Percentiles rank a stretch among this genome's conserved stretches.
phyloP scores from a whole-genome alignment of 2,113 vertebrate genomes.

The Chionodraco myersi region DNA sequence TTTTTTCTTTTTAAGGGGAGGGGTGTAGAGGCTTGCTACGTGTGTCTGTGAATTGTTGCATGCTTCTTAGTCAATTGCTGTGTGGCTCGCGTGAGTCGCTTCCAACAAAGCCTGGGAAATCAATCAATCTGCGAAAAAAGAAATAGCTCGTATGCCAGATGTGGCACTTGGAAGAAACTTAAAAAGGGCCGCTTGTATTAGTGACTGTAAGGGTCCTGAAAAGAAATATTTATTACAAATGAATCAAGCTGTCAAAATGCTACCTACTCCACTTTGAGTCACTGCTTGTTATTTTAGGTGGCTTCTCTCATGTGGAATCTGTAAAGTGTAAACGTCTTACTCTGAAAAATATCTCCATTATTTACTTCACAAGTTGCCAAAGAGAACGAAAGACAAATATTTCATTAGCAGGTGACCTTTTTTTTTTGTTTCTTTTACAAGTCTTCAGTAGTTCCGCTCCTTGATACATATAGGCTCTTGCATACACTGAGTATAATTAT shows the following conservation, averaged over 20 bases:
- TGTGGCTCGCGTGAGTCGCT: constrained; percentile 66
- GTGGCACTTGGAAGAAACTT: constrained; percentile 66
- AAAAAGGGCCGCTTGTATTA: constrained; percentile 57
- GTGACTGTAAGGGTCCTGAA: constrained; percentile 46
- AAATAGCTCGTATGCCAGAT: constrained; percentile 72
- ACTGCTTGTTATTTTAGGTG: constrained; percentile 68
- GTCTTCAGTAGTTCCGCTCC: constrained; percentile 88
- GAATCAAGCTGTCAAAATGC: constrained; percentile 69
- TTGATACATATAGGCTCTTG: constrained; percentile 72
- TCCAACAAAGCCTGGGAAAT: constrained; percentile 76
- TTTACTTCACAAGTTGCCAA: constrained; percentile 81
- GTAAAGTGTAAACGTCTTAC: constrained; percentile 55
- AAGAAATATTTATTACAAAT: constrained; percentile 67
- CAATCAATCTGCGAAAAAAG: constrained; percentile 71
- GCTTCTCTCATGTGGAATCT: constrained; percentile 62
- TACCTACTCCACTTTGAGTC: constrained; percentile 50
- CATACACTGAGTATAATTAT: constrained; percentile 74
- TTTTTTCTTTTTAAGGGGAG: constrained; percentile 32
- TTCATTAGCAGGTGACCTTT: constrained; percentile 81
- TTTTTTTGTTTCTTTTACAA: constrained; percentile 71
- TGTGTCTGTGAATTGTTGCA: constrained; percentile 72
- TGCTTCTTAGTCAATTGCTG: constrained; percentile 68
- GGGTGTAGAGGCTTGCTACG: constrained; percentile 36
- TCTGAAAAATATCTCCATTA: constrained; percentile 55
- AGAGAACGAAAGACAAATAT: constrained; percentile 79